Base-by-base conservation (phyloP, 2,888 invertebrate species). In the Drosophila neonasuta region DNA sequence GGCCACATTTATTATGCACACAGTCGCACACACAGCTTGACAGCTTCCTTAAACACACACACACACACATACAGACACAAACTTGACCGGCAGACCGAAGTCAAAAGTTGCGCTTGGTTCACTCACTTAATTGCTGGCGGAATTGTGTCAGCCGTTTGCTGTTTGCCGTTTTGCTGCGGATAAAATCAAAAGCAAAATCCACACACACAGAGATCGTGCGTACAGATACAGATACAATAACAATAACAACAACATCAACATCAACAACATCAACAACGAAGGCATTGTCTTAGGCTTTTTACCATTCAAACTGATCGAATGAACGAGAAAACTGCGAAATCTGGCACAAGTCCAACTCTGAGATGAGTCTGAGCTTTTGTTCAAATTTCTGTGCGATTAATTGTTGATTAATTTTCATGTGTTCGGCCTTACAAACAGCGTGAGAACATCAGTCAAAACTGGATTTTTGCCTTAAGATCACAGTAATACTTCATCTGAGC, bases 81-180 rank as follows among this genome's bases (percentile, higher is more conserved):
- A 71, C 24, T 61, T 71, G 64, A 61, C 41, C 11, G 15, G 13
- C 24, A 24, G 41, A 10, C 15, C 44, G 30, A 36, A 36, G 36
- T n/a, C 10, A 34, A 20, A 29, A 39, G 59, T 32, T 20, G 13
- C 50, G 48, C 57, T 30, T 56, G 58, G 51, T 54, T 65, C 70
- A 67, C 77, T 81, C 74, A 85, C 69, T 84, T 84, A 84, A 84
- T 84, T 84, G 84, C 86, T 79, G 32, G 59, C 62, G 73, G 77
- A 87, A 88, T 87, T 87, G 87, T 87, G 88, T 80, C 88, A 86
- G 81, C 2, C 39, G 39, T 15, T 41, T 13, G 39, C 24, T 24
- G 24, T 24, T 24, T 24, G 24, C 24, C 24, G 24, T 24, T 24
- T 24, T 24, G 24, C 52, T 36, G 45, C 61, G 73, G 77, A 79